Conservation (phyloP, 2,113 vertebrate species). For the Tychaedon coryphoeus region DNA sequence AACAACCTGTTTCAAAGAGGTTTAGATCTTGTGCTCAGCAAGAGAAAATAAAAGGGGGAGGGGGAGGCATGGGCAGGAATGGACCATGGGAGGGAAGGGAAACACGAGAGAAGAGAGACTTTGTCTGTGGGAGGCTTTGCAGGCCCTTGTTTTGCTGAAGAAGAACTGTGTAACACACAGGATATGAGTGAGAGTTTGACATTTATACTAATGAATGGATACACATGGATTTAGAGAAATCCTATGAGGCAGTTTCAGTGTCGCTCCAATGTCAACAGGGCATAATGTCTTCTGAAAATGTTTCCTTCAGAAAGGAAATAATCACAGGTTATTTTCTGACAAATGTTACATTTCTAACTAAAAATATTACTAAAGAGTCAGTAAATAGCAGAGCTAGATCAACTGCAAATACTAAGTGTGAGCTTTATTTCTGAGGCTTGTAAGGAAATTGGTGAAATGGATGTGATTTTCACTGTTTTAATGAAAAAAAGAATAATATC, state of each 20-base stretch:
- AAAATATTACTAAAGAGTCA: background rate
- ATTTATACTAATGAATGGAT: background rate
- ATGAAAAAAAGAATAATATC: background rate
- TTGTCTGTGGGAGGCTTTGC: background rate
- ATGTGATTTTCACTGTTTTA: background rate
- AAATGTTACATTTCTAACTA: background rate
- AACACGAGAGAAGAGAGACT: background rate
- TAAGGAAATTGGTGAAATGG: background rate
- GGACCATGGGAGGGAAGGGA: background rate
- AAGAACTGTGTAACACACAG: background rate
- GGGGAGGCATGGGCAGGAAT: background rate
- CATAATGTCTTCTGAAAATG: background rate
- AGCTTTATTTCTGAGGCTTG: background rate
- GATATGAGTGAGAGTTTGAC: background rate
- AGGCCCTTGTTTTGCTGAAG: background rate
- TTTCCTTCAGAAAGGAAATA: background rate
- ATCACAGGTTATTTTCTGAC: background rate
- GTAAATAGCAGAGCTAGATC: background rate
- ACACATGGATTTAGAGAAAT: background rate
- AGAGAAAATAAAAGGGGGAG: background rate
- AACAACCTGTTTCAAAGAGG: constrained; percentile 72
- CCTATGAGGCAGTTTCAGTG: background rate
- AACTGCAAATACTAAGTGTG: background rate
- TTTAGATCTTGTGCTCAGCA: constrained; percentile 58
- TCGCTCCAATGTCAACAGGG: background rate